Base-by-base conservation (phyloP, 2,113 vertebrate genomes). In the Limnothrissa miodon region DNA sequence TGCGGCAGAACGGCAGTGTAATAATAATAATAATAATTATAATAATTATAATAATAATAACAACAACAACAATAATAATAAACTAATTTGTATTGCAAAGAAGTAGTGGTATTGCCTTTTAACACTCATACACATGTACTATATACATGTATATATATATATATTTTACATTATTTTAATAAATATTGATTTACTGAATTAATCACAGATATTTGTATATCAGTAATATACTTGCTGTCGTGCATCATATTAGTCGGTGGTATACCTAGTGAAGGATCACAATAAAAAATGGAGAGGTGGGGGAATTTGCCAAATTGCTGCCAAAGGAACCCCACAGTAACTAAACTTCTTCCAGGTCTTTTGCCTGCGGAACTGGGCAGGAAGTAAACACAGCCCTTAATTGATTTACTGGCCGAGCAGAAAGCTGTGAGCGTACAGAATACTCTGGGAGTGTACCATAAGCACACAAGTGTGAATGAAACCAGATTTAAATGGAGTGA, bases 241-340 rank as follows among this genome's bases (percentile, higher is more conserved):
- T 53, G 48, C 48, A 53, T 42, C 80, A 80, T n/a, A 46, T 33
- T 80, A 44, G 46, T 42, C 19, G 56, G 87, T 89, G 85, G 87
- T 93, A 90, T 87, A 82, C 85, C 85, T 86, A 86, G 84, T 56
- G 90, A 91, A 89, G 90, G 87, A 91, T 90, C 92, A 88, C 89
- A 87, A 82, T 39, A 62, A 83, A 84, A 81, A 90, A 91, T 85
- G 59, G 79, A 83, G 88, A 86, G 89, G 88, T 86, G 81, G 85
- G 83, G 82, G 78, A 79, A 56, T 87, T 79, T 66, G 83, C 80
- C 81, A 88, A 90, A 92, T 91, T 81, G 86, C 89, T 89, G 88
- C 87, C 85, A 88, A 84, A 88, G 90, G 89, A 84, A 89, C 81
- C 86, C 81, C 11, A 85, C 83, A 81, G 85, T 87, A 84, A 86